Evolutionary conservation across 2,113 vertebrate genomes (phyloP).

Genomic region (Chrysemys picta): DNA sequence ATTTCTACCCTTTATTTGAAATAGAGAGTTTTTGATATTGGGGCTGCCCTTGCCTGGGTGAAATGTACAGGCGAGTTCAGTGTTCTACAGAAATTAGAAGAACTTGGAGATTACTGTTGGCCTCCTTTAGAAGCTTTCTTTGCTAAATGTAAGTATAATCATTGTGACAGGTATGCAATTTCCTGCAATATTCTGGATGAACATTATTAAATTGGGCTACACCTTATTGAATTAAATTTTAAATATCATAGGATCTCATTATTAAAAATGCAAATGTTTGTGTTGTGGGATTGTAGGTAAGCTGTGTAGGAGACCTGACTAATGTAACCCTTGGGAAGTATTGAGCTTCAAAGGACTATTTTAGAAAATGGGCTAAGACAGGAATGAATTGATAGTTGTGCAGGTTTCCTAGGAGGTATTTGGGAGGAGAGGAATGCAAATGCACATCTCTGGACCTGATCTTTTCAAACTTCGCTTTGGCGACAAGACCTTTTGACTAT

Average conservation of each 20-base stretch:
- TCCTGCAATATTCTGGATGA: neutral
- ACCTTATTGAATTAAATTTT: neutral
- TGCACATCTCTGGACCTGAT: neutral
- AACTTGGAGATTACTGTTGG: slow-evolving; percentile 64
- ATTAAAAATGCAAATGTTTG: neutral
- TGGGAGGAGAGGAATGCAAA: neutral
- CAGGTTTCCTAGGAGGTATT: neutral
- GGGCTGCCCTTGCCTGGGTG: slow-evolving; percentile 81
- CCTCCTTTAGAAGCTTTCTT: slow-evolving; percentile 81
- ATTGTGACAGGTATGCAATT: neutral
- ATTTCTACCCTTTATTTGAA: neutral
- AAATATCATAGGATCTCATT: neutral
- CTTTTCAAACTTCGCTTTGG: neutral
- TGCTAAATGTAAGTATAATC: slow-evolving; percentile 84
- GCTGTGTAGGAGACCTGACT: neutral
- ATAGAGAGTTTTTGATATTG: slow-evolving; percentile 66
- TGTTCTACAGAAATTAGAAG: slow-evolving; percentile 66
- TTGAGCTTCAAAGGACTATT: neutral
- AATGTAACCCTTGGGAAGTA: neutral
- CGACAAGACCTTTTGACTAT: neutral
- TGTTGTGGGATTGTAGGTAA: neutral
- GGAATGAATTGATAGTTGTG: neutral
- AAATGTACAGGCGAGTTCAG: slow-evolving; percentile 65
- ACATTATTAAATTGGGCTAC: neutral
- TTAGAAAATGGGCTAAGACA: neutral